phyloP scores from a whole-genome alignment of 2,888 invertebrate species.

The Herminia tarsipennalis region DNA sequence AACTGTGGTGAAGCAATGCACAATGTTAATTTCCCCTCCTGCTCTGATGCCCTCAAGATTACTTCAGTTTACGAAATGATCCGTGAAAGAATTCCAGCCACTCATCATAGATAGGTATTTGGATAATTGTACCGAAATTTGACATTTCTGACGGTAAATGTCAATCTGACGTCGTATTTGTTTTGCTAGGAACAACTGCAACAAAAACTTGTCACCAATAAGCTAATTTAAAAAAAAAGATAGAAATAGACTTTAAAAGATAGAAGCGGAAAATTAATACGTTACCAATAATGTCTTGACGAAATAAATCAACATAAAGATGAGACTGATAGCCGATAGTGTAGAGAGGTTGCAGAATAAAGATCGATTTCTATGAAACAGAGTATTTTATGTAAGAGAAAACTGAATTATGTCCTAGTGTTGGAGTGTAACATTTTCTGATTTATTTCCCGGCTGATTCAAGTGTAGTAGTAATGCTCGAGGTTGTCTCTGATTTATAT shows the following conservation, averaged over 20 bases:
- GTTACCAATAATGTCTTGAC: constrained; percentile 31
- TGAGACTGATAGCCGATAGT: constrained; percentile 54
- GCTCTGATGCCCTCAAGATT: constrained; percentile 74
- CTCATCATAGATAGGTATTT: constrained; percentile 39
- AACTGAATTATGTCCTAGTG: constrained; percentile 58
- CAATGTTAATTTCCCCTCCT: constrained; percentile 57
- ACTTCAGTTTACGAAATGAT: constrained; percentile 67
- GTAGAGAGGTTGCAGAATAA: constrained; percentile 29
- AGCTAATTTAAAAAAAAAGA: too few relatives aligned
- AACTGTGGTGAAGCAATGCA: constrained; percentile 47
- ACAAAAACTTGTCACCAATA: too few relatives aligned
- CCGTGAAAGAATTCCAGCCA: constrained; percentile 71
- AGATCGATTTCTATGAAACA: constrained; percentile 43
- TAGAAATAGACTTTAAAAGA: too few relatives aligned
- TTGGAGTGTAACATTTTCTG: constrained; percentile 52
- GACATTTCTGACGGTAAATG: constrained; percentile 24
- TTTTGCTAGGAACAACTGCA: too few relatives aligned
- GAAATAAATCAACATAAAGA: constrained; percentile 62
- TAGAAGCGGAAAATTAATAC: not conserved
- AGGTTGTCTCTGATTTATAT: constrained; percentile 76
- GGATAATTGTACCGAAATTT: constrained; percentile 60
- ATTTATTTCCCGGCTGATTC: constrained; percentile 55
- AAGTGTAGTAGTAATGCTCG: constrained; percentile 54
- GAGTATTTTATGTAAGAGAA: constrained; percentile 59
- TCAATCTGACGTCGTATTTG: constrained; percentile 8